phyloP scores from a whole-genome alignment of 2,888 invertebrate genomes.

The Therioaphis trifolii region DNA sequence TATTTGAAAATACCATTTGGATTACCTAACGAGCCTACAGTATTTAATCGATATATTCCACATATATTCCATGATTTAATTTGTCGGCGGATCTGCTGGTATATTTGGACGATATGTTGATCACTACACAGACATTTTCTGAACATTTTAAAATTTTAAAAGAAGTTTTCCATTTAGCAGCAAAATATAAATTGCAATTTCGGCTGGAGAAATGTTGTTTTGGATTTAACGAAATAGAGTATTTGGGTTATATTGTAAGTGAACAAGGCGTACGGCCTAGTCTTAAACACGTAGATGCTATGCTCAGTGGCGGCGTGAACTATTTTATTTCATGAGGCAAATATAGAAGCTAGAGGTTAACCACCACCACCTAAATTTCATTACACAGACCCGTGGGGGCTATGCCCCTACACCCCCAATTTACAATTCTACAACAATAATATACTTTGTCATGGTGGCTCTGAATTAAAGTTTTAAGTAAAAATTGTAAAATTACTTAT shows the following conservation, averaged over 20 bases:
- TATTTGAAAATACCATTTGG: constrained; percentile 48
- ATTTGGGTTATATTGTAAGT: constrained; percentile 48
- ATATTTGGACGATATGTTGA: constrained; percentile 67
- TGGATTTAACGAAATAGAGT: constrained; percentile 34
- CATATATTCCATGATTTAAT: constrained; percentile 67
- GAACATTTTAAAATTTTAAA: constrained; percentile 66
- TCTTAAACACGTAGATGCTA: constrained; percentile 48
- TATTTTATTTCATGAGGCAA: too few relatives aligned
- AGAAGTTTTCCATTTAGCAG: constrained; percentile 65
- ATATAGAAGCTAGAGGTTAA: too few relatives aligned
- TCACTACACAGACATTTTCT: constrained; percentile 64
- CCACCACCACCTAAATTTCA: too few relatives aligned
- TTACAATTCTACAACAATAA: too few relatives aligned
- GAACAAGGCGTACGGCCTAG: constrained; percentile 38
- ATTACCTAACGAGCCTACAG: constrained; percentile 25
- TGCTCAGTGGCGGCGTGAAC: constrained; percentile 49
- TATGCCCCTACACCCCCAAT: too few relatives aligned
- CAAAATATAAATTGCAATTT: constrained; percentile 57
- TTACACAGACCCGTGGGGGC: too few relatives aligned
- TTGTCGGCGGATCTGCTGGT: constrained; percentile 64
- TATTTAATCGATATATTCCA: constrained; percentile 64
- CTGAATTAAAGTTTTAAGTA: too few relatives aligned
- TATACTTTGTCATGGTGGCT: too few relatives aligned
- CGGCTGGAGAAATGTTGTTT: constrained; percentile 60
- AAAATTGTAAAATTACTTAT: too few relatives aligned